phyloP scores from a whole-genome alignment of 2,113 vertebrate genomes.

The Hypomesus transpacificus region DNA sequence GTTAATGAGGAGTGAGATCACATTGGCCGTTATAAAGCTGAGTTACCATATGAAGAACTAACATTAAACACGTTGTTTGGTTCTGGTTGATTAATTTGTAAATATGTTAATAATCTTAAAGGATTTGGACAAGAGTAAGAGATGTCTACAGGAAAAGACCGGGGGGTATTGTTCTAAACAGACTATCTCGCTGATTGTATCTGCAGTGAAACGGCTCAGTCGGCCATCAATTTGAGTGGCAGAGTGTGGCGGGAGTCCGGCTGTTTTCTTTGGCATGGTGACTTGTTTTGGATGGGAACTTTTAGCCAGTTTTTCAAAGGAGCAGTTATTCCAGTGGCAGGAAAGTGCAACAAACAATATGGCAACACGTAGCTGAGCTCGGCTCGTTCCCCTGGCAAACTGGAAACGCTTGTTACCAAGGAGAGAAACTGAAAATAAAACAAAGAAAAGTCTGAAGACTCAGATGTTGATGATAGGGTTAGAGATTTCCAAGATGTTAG shows the following conservation, averaged over 20 bases:
- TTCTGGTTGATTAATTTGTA: conserved; percentile 2
- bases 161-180: conserved; percentile 9
- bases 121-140: conserved; percentile 23
- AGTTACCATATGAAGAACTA: background rate
- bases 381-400: conserved; percentile 43
- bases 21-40: background rate
- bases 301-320: conserved; percentile 58
- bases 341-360: conserved; percentile 73
- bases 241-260: conserved; percentile 53
- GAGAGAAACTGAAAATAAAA: background rate
- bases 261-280: conserved; percentile 77
- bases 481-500: no score
- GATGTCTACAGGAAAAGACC: background rate
- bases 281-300: conserved; percentile 62
- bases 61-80: background rate
- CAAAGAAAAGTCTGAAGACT: background rate
- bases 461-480: no score
- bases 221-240: conserved; percentile 55
- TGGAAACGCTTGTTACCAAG: conserved; percentile 2
- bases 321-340: conserved; percentile 71
- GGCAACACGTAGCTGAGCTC: conserved; percentile 52
- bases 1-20: conserved; percentile 29
- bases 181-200: conserved; percentile 47
- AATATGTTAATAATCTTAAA: conserved; percentile 47
- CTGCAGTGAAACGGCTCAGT: conserved; percentile 52